phyloP scores from a whole-genome alignment of 1,140 invertebrate species.

The Saccostrea glomerata region DNA sequence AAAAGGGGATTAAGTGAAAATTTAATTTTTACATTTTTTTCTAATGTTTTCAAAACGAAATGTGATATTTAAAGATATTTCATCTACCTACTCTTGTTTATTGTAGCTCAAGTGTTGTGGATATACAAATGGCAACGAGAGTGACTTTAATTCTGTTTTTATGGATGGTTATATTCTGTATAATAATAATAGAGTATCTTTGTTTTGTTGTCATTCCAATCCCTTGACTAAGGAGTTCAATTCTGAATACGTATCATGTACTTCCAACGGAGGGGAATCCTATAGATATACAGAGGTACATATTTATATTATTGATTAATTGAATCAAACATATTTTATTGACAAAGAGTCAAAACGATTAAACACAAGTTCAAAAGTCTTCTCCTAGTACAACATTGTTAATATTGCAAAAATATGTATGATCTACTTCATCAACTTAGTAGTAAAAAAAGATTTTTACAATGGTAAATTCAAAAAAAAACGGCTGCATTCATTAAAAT shows the following conservation, averaged over 20 bases:
- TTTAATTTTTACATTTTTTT: too few relatives aligned
- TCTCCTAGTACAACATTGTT: too few relatives aligned
- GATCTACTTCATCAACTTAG: too few relatives aligned
- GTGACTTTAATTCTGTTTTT: not conserved
- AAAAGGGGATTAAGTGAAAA: too few relatives aligned
- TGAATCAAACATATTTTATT: not conserved
- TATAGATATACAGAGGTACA: not conserved
- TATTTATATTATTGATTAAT: not conserved
- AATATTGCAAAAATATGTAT: too few relatives aligned
- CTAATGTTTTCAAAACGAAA: too few relatives aligned
- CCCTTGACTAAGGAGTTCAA: not conserved
- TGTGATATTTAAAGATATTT: too few relatives aligned
- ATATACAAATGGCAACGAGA: not conserved
- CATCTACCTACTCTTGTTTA: not conserved
- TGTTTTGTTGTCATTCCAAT: slow-evolving; percentile 15
- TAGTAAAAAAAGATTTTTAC: too few relatives aligned
- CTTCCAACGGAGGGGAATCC: not conserved
- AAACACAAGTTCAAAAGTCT: too few relatives aligned
- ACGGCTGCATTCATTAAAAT: too few relatives aligned
- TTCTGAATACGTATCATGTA: not conserved
- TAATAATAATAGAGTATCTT: not conserved
- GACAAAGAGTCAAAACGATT: too few relatives aligned
- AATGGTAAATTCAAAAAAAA: too few relatives aligned
- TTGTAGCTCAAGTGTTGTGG: slow-evolving; percentile 5
- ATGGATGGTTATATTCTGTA: not conserved